Base-by-base conservation (phyloP, 2,797 vertebrate genomes). In the Dendrocincla tyrannina region DNA sequence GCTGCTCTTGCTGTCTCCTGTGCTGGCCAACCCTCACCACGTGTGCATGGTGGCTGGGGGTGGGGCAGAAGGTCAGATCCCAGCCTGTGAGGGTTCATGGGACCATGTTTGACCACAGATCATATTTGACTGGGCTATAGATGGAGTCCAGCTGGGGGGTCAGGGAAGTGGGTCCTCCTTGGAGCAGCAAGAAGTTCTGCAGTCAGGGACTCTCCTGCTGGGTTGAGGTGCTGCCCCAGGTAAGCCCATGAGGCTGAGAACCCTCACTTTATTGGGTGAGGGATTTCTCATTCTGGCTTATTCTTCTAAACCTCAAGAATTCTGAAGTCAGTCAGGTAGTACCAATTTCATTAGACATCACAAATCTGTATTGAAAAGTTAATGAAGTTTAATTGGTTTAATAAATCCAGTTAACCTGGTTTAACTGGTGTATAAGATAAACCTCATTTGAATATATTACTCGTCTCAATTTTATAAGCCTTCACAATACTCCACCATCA, bases 71-170 rank as follows among this genome's bases (percentile, higher is more conserved):
- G 2, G 0, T 22, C 60, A 67, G 14, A 27, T 4, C 7, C 7
- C 53, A 60, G 46, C 5, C 53, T 46, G n/a, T 1, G 37, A 52
- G 46, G 39, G 53, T 41, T 60, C 32, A 15, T 0, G 0, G 25
- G 56, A 12, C 11, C 2, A 1, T 8, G 7, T 33, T 8, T 59
- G 46, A 30, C 6, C 30, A 9, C 58, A 66, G 11, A 22, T 24
- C 37, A 28, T 46, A 50, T 17, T 9, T 10, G 2, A 2, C 0
- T 25, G 33, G 62, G 77, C 2, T 19, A 5, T 2, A 18, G 30
- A 18, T 35, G 12, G 62, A 46, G 42, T 11, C 32, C 23, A n/a
- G 23, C 15, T 59, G 32, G 55, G 46, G 68, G 19, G 3, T 9
- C 55, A 35, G 22, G 2, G 16, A 49, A 47, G 47, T 3, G 25